Evolutionary conservation across 2,113 vertebrate species (phyloP), one percentile per base, ranked within the genome.

Genomic region (Seriola rivoliana): DNA sequence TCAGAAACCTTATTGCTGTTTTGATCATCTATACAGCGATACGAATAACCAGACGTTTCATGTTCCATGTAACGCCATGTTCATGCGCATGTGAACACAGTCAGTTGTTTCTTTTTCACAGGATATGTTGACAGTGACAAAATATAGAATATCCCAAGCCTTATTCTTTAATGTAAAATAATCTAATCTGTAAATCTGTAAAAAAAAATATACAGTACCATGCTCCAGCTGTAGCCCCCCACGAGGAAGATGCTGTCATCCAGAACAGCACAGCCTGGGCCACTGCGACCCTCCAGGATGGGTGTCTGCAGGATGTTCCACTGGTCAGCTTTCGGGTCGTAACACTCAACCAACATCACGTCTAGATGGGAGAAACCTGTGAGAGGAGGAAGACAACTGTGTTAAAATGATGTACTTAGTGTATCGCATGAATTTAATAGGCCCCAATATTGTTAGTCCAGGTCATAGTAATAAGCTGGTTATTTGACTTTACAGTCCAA

Each of bases 221-320:
- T 99, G 88, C 98, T 99, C 98, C 98, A 99, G 93, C 98, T 99
- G 93, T 99, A 99, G 86, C 98, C 98, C 16, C 98, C 98, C 9
- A 99, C 96, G 3, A 99, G 96, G 89, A 97, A 99, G 94, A 99
- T 99, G 81, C 96, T 99, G 90, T 99, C 97, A 0, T 98, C 97
- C 29, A 99, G 93, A 71, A 97, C 97, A 3, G 97, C 96, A 0
- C 98, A 99, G 81, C 98, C 98, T 4, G 98, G 98, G 13, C 98
- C 98, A 40, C 98, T 99, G 86, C 98, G 98, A 5, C 98, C 98
- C 89, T 99, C 98, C 87, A 99, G 90, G 88, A 99, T 99, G 38
- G 98, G 98, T 8, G 97, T 99, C 91, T 99, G 98, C 36, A 99
- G 96, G 90, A 99, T 99, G 88, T 98, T 98, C 98, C 98, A 99